Conservation (phyloP, 2,797 vertebrate species). For the Gorsachius magnificus region DNA sequence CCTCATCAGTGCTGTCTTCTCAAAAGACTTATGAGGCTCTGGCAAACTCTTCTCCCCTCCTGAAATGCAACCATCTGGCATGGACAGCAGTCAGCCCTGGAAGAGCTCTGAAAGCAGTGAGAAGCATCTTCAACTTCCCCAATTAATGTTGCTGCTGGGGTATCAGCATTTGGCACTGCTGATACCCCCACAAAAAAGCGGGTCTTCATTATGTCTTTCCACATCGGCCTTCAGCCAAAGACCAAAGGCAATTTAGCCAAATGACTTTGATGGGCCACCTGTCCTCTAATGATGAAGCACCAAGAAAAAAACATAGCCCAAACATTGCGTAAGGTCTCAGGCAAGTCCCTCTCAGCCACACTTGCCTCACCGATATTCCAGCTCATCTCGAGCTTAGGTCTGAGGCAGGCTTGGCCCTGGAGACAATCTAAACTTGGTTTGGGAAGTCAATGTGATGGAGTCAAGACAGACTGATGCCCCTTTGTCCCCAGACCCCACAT, state of each 20-base stretch:
- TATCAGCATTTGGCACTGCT: not conserved
- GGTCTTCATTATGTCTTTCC: not conserved
- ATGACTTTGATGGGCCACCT: not conserved
- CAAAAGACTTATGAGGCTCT: not conserved
- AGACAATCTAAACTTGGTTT: not conserved
- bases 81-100: not conserved
- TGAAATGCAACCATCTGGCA: accelerated
- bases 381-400: not conserved
- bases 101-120: not conserved
- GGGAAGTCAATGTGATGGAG: not conserved
- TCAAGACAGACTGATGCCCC: accelerated
- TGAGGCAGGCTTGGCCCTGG: not conserved
- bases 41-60: not conserved
- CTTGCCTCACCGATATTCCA: accelerated
- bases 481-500: not conserved
- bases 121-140: not conserved
- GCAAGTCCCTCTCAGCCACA: not conserved
- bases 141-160: not conserved
- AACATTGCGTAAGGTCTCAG: not conserved
- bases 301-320: not conserved
- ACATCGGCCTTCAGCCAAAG: not conserved
- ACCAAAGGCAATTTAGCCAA: not conserved
- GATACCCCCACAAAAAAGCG: not conserved
- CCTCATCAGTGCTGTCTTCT: not conserved
- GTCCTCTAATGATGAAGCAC: not conserved